These are phyloP conservation scores for Syritta pipiens DNA, from an alignment of 2,888 invertebrate genomes.

Conservation along the genomic window DNA sequence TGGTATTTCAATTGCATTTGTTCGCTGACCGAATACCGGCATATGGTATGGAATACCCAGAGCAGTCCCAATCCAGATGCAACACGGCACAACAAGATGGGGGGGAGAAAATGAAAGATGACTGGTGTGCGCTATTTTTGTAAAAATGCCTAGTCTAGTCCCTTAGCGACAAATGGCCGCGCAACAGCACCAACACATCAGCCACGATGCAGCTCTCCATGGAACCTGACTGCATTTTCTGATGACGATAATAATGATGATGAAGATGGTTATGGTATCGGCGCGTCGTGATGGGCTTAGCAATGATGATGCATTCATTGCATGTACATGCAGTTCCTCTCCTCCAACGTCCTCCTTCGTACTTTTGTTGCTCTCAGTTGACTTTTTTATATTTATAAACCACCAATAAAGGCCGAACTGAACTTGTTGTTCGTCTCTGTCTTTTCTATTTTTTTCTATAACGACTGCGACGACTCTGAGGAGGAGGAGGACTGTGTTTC, in stretches of 20 bases:
- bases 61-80: constrained; percentile 33
- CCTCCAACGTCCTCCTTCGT: background rate
- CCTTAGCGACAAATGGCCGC: constrained; percentile 42
- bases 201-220: constrained; percentile 16
- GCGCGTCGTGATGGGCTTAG: constrained; percentile 36
- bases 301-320: constrained; percentile 56
- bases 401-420: constrained; percentile 24
- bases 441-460: constrained; percentile 4
- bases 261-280: constrained; percentile 47
- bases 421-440: constrained; percentile 3
- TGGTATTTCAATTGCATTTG: constrained; percentile 36
- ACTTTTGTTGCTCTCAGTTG: background rate
- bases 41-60: background rate
- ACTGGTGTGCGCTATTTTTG: constrained; percentile 44
- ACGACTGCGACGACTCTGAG: background rate
- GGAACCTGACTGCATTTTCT: constrained; percentile 51
- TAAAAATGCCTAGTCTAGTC: constrained; percentile 34
- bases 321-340: constrained; percentile 55
- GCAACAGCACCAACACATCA: constrained; percentile 1
- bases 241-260: constrained; percentile 50
- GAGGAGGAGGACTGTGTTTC: constrained; percentile 13
- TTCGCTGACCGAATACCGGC: constrained; percentile 18
- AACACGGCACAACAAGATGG: background rate
- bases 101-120: constrained; percentile 37
- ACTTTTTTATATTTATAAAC: constrained; percentile 30